A percentile compares a stretch with the other conserved stretches of the same genome.
phyloP scores from a whole-genome alignment of 2,888 invertebrate species.

The Nymphalis polychloros region DNA sequence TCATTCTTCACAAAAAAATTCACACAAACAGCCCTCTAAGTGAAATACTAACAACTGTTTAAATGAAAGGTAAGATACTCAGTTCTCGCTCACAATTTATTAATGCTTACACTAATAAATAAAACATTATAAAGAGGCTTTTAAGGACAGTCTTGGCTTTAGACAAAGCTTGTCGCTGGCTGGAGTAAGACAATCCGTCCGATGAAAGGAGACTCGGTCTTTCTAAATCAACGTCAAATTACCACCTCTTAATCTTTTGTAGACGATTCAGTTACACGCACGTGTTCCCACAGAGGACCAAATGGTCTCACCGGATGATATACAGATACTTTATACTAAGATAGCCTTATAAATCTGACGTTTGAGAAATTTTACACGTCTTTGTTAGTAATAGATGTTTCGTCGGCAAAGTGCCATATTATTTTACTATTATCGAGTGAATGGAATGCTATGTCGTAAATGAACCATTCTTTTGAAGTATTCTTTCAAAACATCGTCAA shows the following conservation, averaged over 20 bases:
- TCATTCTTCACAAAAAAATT: constrained; percentile 17
- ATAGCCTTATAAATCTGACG: constrained; percentile 72
- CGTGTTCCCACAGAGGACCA: constrained; percentile 62
- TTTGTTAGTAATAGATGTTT: constrained; percentile 70
- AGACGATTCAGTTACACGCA: constrained; percentile 75
- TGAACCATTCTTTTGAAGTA: constrained; percentile 58
- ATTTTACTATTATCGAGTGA: constrained; percentile 58
- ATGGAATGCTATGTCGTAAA: constrained; percentile 68
- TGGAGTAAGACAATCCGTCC: constrained; percentile 69
- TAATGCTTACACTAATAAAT: constrained; percentile 60
- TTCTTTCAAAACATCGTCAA: constrained; percentile 52
- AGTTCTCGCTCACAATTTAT: constrained; percentile 48
- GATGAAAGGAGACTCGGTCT: constrained; percentile 67
- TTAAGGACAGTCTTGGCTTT: constrained; percentile 47
- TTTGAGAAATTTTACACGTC: constrained; percentile 77
- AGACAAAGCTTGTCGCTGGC: constrained; percentile 60
- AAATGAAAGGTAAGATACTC: constrained; percentile 35
- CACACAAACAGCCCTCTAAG: constrained; percentile 15
- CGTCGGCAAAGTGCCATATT: constrained; percentile 61
- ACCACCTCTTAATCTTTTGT: constrained; percentile 79
- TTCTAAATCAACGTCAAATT: constrained; percentile 81
- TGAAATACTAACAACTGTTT: constrained; percentile 24
- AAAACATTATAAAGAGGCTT: constrained; percentile 56
- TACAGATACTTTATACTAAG: constrained; percentile 56
- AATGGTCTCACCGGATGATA: constrained; percentile 58